A percentile compares a stretch with the other conserved stretches of the same genome.
Conservation (phyloP, 37 sponge, comb jelly and placozoan genomes). For the Aplysina aerophoba region DNA sequence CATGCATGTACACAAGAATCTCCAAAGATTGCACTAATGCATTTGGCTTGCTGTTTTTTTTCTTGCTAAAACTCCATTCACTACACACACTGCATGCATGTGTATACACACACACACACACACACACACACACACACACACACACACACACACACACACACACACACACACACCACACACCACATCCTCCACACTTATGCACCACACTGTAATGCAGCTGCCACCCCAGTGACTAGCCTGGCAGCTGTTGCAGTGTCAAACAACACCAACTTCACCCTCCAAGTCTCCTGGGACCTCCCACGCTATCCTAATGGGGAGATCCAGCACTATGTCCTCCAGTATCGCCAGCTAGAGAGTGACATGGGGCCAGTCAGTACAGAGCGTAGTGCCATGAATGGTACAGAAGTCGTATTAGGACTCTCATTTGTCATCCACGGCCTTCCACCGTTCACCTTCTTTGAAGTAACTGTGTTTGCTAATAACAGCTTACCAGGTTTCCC, state of each 20-base stretch:
- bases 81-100: background rate
- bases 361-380: too few species aligned
- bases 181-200: background rate
- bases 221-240: slow-evolving; percentile 7
- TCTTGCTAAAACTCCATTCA: too few species aligned
- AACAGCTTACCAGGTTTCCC: background rate
- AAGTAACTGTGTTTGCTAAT: background rate
- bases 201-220: background rate
- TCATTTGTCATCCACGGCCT: background rate
- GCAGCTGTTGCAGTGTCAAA: background rate
- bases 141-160: slow-evolving; percentile 20
- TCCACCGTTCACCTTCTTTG: background rate
- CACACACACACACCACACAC: slow-evolving; percentile 26
- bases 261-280: background rate
- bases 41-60: too few species aligned
- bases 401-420: too few species aligned
- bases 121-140: slow-evolving; percentile 19
- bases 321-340: background rate
- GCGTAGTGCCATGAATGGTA: too few species aligned
- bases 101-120: slow-evolving; percentile 6
- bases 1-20: too few species aligned
- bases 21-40: too few species aligned
- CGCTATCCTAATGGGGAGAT: slow-evolving; percentile 14
- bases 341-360: too few species aligned
- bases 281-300: slow-evolving; percentile 17